phyloP scores from a whole-genome alignment of 2,113 vertebrate species.

The Thymallus thymallus region DNA sequence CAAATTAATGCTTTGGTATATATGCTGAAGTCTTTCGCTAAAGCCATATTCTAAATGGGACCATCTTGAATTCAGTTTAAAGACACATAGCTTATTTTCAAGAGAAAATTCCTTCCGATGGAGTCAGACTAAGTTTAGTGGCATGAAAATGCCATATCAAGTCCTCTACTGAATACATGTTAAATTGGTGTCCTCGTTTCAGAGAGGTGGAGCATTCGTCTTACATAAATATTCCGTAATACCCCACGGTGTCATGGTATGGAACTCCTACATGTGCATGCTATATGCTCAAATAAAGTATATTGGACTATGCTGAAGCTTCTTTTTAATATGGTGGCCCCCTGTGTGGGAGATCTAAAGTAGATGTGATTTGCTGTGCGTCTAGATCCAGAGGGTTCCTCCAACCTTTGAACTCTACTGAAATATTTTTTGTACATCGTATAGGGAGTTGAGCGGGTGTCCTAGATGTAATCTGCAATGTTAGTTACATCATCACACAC shows the following conservation, averaged over 20 bases:
- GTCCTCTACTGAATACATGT: conserved; percentile 29
- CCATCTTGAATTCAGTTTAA: conserved; percentile 5
- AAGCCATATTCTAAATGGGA: conserved; percentile 20
- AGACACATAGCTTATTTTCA: conserved; percentile 1
- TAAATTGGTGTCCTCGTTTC: conserved; percentile 34
- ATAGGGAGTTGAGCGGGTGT: background rate
- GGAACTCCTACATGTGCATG: background rate
- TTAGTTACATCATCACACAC: conserved; percentile 7
- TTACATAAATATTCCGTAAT: conserved; percentile 14
- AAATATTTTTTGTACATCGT: background rate
- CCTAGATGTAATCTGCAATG: conserved; percentile 6
- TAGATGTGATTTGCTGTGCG: background rate
- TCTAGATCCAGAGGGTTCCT: background rate
- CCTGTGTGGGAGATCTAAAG: background rate
- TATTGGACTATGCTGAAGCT: background rate
- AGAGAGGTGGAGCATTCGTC: conserved; percentile 21
- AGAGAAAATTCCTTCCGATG: conserved; percentile 6
- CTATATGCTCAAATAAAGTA: background rate
- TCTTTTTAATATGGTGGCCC: background rate
- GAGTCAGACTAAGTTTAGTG: conserved; percentile 10
- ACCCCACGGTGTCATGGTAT: background rate
- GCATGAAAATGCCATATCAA: conserved; percentile 21
- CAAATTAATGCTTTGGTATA: too few species aligned
- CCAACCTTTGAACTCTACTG: background rate
- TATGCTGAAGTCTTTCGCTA: background rate